Evolutionary conservation across 2,797 vertebrate species (phyloP).

Genomic region (Phylloscopus collybita): DNA sequence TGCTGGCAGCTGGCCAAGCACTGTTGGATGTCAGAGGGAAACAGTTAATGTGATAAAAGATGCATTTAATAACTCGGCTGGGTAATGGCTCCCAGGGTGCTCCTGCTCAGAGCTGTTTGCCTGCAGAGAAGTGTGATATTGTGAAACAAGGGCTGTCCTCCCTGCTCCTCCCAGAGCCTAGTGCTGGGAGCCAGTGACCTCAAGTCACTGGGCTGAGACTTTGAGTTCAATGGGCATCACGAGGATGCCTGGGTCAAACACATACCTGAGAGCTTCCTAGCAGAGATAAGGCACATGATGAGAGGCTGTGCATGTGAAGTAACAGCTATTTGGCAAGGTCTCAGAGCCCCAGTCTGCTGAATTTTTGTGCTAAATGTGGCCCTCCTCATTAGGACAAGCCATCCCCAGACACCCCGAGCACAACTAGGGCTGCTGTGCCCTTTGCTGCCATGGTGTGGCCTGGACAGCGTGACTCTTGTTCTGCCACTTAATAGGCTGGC

Average conservation of each 20-base stretch:
- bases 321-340: neutral
- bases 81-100: neutral
- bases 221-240: neutral
- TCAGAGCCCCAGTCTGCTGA: neutral
- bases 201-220: neutral
- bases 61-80: neutral
- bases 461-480: fast-evolving
- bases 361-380: neutral
- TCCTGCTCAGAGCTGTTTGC: neutral
- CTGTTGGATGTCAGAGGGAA: neutral
- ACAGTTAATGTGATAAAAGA: neutral
- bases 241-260: neutral
- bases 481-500: neutral
- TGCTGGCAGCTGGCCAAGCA: neutral
- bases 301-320: neutral
- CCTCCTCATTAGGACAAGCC: neutral
- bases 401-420: no score
- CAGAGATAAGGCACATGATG: neutral
- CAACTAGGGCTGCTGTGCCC: neutral
- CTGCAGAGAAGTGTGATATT: neutral
- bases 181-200: neutral
- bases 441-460: neutral
- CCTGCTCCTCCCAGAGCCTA: neutral
- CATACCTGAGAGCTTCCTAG: neutral
- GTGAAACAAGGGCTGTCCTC: neutral